phyloP scores from a whole-genome alignment of 2,888 invertebrate genomes.

The Lampropteryx suffumata region DNA sequence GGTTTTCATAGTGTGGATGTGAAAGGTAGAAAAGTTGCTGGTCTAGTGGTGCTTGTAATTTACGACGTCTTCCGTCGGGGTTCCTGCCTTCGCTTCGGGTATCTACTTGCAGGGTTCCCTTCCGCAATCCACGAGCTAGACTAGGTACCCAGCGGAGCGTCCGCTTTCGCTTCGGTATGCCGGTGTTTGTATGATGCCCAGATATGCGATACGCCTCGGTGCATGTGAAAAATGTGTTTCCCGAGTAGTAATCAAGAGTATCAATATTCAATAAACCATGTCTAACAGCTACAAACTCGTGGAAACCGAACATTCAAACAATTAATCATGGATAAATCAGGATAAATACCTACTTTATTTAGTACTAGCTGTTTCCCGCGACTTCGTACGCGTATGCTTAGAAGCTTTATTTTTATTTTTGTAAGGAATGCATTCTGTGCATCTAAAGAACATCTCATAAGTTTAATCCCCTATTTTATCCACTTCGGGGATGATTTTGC shows the following conservation, averaged over 20 bases:
- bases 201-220: slow-evolving; percentile 63
- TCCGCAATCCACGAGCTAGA: slow-evolving; percentile 36
- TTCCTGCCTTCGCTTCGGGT: slow-evolving; percentile 31
- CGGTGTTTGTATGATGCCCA: slow-evolving; percentile 39
- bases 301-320: too few relatives aligned
- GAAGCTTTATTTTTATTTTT: too few relatives aligned
- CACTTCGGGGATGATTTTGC: too few relatives aligned
- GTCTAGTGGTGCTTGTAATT: slow-evolving; percentile 28
- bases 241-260: slow-evolving; percentile 18
- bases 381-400: too few relatives aligned
- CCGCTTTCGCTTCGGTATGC: slow-evolving; percentile 49
- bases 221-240: slow-evolving; percentile 75
- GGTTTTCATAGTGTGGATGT: slow-evolving; percentile 12
- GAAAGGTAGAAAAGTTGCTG: slow-evolving; percentile 31
- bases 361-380: too few relatives aligned
- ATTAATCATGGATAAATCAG: too few relatives aligned
- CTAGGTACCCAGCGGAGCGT: slow-evolving; percentile 29
- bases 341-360: too few relatives aligned
- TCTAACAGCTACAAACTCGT: too few relatives aligned
- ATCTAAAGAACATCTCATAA: too few relatives aligned
- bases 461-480: too few relatives aligned
- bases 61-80: slow-evolving; percentile 26
- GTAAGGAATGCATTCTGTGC: too few relatives aligned
- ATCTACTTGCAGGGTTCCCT: slow-evolving; percentile 35
- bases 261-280: slow-evolving; percentile 31